A percentile compares a stretch with the other conserved stretches of the same genome.
phyloP scores from a whole-genome alignment of 2,888 invertebrate species.

The Acanthosoma haemorrhoidale region DNA sequence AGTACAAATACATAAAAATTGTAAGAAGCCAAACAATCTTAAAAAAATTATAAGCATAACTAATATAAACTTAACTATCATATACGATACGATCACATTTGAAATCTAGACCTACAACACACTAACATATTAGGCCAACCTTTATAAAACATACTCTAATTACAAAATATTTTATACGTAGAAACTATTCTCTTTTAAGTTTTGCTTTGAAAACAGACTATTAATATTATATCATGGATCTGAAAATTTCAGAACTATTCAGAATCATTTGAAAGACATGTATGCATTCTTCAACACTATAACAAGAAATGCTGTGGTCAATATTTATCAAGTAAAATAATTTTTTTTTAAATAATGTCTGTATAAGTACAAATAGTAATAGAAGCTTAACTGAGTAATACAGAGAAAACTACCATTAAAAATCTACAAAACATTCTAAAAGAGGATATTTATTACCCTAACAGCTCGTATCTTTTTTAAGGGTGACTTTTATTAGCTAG shows the following conservation, averaged over 20 bases:
- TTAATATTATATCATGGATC: background rate
- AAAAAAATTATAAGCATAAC: background rate
- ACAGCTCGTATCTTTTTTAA: no score
- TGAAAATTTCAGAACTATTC: background rate
- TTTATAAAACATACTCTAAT: slow-evolving; percentile 3
- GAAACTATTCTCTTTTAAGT: background rate
- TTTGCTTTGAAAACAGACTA: background rate
- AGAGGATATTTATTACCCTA: no score
- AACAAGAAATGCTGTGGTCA: no score
- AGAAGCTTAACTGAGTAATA: no score
- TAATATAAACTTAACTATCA: no score
- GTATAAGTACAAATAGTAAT: no score
- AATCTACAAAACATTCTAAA: no score
- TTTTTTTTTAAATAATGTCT: no score
- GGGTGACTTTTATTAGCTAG: no score
- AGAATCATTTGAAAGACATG: background rate
- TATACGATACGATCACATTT: background rate
- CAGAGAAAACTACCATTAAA: no score
- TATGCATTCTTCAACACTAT: no score
- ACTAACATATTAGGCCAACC: background rate
- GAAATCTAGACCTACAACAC: background rate
- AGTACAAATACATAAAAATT: background rate
- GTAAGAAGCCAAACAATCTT: background rate
- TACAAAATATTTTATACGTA: background rate
- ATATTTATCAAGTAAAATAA: no score